Evolutionary conservation across 2,113 vertebrate genomes (phyloP), one percentile per base, ranked within the genome.

Genomic region (Plestiodon gilberti): DNA sequence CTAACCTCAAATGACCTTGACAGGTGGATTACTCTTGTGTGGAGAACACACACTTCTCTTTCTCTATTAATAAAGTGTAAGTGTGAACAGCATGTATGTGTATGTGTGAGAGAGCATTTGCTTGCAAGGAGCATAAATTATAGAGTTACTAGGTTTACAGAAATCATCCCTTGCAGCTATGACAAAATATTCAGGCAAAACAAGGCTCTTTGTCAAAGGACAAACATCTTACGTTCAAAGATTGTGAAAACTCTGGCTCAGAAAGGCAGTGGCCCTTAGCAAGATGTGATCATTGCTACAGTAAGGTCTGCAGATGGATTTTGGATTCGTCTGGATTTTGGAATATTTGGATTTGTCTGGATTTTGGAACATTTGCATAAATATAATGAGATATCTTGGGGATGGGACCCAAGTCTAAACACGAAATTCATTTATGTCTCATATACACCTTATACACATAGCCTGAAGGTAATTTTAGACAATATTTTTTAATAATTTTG

Each of bases 1-100:
- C 20, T 89, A 93, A 94, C 90, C 94, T 87, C 9, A 71, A 85
- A 88, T 86, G 90, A 94, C 92, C 90, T 90, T 82, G 87, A 92
- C 91, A 94, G 93, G 91, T 93, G 90, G 85, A 55, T 11, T 69
- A 80, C 75, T 89, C 84, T 85, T 85, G 80, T 4, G 80, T 4
- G 11, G 93, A 89, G 92, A 93, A 89, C 88, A 91, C 81, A 82
- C 67, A 77, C 70, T 87, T 81, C 89, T 89, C 69, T 28, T 92
- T 57, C 87, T 87, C 93, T 95, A 92, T 94, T 91, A 94, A 94
- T 94, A 91, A 65, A 81, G 69, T 0, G 0, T 30, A 73, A 90
- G 89, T 86, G 91, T 81, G 89, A 94, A 91, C 15, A 57, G 81
- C 81, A 87, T 86, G 84, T 83, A 87, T 65, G 9, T 55, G 70